Percentiles rank a stretch among this genome's conserved stretches.
Evolutionary conservation across 2,113 vertebrate species (phyloP).

Genomic region (Ibidorhyncha struthersii): DNA sequence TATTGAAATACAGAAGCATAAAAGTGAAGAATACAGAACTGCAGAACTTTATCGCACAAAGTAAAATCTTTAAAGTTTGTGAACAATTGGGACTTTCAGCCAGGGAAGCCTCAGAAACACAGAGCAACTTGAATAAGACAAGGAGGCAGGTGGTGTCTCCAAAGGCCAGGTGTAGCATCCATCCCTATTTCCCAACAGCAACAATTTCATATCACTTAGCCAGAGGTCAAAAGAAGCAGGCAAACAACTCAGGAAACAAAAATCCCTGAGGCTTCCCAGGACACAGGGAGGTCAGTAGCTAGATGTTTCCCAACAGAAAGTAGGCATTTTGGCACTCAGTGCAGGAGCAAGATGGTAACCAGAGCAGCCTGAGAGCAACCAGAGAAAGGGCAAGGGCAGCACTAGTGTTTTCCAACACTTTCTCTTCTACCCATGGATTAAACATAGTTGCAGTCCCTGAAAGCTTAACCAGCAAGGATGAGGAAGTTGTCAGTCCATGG

Average conservation of each 20-base stretch:
- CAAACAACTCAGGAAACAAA: not conserved
- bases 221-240: not conserved
- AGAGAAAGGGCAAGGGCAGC: not conserved
- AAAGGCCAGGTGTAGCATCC: not conserved
- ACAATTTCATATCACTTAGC: not conserved
- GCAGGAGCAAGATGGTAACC: accelerated
- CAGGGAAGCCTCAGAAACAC: not conserved
- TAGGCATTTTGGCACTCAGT: accelerated
- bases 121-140: not conserved
- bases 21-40: not conserved
- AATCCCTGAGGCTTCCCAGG: not conserved
- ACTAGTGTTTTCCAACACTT: not conserved
- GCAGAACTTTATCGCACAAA: not conserved
- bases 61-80: not conserved
- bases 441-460: not conserved
- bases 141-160: not conserved
- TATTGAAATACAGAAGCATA: not conserved
- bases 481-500: not conserved
- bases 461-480: not conserved
- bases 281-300: not conserved
- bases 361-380: not conserved
- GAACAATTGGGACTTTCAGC: not conserved
- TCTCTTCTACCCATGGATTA: not conserved
- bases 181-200: not conserved
- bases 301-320: not conserved